Percentiles rank a stretch among this genome's conserved stretches.
Evolutionary conservation across 2,888 invertebrate species (phyloP).

Genomic region (Caenorhabditis sp.): DNA sequence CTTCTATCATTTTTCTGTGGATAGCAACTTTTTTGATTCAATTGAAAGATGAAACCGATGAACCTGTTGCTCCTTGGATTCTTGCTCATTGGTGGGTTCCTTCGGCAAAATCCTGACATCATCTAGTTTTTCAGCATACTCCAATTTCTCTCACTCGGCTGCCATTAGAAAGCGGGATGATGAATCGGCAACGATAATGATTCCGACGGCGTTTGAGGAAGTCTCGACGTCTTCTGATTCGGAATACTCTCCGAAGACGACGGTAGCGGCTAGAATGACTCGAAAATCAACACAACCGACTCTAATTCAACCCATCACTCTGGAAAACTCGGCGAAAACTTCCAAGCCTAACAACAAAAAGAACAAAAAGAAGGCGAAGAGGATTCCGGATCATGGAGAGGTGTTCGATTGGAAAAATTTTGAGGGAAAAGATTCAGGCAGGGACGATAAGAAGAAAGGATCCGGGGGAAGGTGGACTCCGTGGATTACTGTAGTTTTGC

Average conservation of each 20-base stretch:
- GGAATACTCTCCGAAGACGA: too few species aligned
- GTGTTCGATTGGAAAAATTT: slow-evolving; percentile 1
- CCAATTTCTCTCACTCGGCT: background rate
- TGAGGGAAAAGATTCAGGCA: background rate
- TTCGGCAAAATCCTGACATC: background rate
- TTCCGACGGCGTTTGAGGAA: too few species aligned
- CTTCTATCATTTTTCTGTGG: background rate
- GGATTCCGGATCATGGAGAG: background rate
- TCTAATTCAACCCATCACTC: background rate
- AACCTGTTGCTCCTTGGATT: background rate
- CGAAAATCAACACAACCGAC: background rate
- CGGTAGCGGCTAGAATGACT: too few species aligned
- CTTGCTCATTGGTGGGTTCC: slow-evolving; percentile 1
- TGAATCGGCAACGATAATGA: too few species aligned
- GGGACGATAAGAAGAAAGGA: too few species aligned
- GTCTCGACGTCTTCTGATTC: too few species aligned
- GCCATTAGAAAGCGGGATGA: background rate
- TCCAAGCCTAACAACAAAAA: background rate
- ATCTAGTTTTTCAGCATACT: background rate
- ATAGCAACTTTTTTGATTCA: background rate
- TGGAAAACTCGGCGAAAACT: background rate
- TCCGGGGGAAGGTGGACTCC: background rate
- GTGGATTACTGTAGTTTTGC: background rate
- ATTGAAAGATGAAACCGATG: background rate
- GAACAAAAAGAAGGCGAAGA: background rate